Evolutionary conservation across 1,140 invertebrate genomes (phyloP).

Genomic region (Sitophilus oryzae): DNA sequence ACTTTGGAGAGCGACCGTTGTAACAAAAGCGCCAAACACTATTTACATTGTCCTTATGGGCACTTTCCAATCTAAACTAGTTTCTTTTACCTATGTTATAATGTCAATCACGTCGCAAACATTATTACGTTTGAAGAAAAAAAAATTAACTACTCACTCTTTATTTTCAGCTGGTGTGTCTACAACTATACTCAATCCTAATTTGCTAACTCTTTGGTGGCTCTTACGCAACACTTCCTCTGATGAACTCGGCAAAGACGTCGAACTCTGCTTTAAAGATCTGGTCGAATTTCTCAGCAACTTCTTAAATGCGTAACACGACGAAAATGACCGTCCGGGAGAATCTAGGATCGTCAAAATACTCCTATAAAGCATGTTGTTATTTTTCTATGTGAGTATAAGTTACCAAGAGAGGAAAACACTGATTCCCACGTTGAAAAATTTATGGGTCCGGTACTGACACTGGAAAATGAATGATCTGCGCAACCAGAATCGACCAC

Average conservation of each 20-base stretch:
- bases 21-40: too few species aligned
- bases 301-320: conserved; percentile 32
- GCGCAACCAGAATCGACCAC: conserved; percentile 37
- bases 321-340: conserved; percentile 27
- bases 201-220: conserved; percentile 41
- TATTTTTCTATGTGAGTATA: too few species aligned
- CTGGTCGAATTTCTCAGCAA: conserved; percentile 29
- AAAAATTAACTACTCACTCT: conserved; percentile 38
- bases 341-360: conserved; percentile 8
- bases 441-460: conserved; percentile 18
- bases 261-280: conserved; percentile 12
- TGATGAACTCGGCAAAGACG: conserved; percentile 19
- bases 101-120: background rate
- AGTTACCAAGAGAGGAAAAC: conserved; percentile 12
- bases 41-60: too few species aligned
- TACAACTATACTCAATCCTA: conserved; percentile 54
- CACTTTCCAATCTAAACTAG: too few species aligned
- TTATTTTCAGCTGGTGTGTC: conserved; percentile 46
- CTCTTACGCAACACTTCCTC: conserved; percentile 11
- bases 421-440: conserved; percentile 26
- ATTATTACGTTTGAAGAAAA: background rate
- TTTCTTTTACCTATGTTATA: too few species aligned
- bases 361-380: too few species aligned
- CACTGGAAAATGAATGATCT: conserved; percentile 33
- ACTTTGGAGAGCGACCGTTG: too few species aligned